These are phyloP conservation scores for Eristalis tenax DNA, from an alignment of 2,888 invertebrate genomes.

Conservation along the genomic window DNA sequence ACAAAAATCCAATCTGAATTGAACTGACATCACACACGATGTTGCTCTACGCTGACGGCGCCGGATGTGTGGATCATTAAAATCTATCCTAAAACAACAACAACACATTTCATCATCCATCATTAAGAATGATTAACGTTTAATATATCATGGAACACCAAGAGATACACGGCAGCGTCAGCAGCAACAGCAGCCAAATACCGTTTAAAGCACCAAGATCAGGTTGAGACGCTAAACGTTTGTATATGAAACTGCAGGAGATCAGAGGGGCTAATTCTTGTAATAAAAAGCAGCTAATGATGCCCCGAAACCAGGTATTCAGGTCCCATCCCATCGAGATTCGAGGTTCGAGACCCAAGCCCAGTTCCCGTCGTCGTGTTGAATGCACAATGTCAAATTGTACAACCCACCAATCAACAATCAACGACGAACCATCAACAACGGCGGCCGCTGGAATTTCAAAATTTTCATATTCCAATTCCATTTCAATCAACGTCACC, in stretches of 20 bases:
- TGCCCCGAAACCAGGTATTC: slow-evolving; percentile 61
- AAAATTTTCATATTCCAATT: slow-evolving; percentile 70
- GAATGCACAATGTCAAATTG: slow-evolving; percentile 71
- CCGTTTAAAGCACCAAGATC: slow-evolving; percentile 58
- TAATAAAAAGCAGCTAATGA: slow-evolving; percentile 71
- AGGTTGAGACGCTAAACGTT: slow-evolving; percentile 68
- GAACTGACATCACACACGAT: slow-evolving; percentile 60
- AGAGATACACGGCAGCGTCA: slow-evolving; percentile 43
- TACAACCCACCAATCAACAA: slow-evolving; percentile 72
- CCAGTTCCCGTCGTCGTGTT: slow-evolving; percentile 51
- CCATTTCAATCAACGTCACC: slow-evolving; percentile 71
- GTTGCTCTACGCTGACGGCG: slow-evolving; percentile 35
- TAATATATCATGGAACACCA: slow-evolving; percentile 68
- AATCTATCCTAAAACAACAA: slow-evolving; percentile 50
- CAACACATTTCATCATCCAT: slow-evolving; percentile 70
- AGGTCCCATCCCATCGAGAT: neutral
- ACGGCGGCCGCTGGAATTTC: slow-evolving; percentile 38
- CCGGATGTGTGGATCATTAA: slow-evolving; percentile 69
- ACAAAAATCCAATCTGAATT: slow-evolving; percentile 39
- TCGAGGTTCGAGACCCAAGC: neutral
- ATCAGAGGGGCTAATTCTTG: slow-evolving; percentile 61
- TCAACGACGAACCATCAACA: slow-evolving; percentile 41
- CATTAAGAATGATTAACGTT: slow-evolving; percentile 72
- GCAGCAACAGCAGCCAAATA: slow-evolving; percentile 24
- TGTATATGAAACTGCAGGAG: slow-evolving; percentile 67